Base-by-base conservation (phyloP, 2,888 invertebrate genomes). In the Watsonalla binaria region DNA sequence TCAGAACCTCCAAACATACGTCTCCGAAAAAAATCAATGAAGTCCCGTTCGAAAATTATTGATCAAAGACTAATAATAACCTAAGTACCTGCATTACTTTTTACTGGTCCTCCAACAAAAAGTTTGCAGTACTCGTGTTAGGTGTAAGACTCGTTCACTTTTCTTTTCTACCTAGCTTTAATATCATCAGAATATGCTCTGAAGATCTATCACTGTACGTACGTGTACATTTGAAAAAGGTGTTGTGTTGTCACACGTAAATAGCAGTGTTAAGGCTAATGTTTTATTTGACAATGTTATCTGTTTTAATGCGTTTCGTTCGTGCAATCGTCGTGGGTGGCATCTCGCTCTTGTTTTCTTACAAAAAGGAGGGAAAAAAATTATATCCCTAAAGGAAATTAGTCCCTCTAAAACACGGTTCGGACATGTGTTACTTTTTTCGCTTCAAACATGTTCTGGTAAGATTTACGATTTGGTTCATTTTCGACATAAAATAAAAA, bases 401-500 rank as follows among this genome's bases (percentile, higher is more conserved):
- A 90, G 90, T 84, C 86, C 81, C 84, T 86, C 86, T 89, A 87
- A 85, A 88, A 89, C 89, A 87, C 74, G 80, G 68, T 68, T 80
- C 77, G 79, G 86, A 89, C 89, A 90, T 84, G 86, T 90, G 90
- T 90, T 90, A 87, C 86, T 86, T 89, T 89, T 90, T 90, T 90
- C 88, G 86, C 87, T 86, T 85, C 84, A 80, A 83, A 86, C 78
- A 78, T 77, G 84, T 84, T 84, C 77, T 79, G 64, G 65, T 68
- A 83, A 89, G 88, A 90, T 90, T 90, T 90, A 90, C 87, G 80
- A 72, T 72, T 76, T 72, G 76, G 78, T 78, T 79, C 76, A 67
- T 80, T 80, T 76, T 72, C 75, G 74, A 83, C 80, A 80, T 81
- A 82, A 82, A 78, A 67, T 81, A 82, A 82, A 78, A 67, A 78